Conservation (phyloP, 2,888 invertebrate species). For the Ochropleura plecta region DNA sequence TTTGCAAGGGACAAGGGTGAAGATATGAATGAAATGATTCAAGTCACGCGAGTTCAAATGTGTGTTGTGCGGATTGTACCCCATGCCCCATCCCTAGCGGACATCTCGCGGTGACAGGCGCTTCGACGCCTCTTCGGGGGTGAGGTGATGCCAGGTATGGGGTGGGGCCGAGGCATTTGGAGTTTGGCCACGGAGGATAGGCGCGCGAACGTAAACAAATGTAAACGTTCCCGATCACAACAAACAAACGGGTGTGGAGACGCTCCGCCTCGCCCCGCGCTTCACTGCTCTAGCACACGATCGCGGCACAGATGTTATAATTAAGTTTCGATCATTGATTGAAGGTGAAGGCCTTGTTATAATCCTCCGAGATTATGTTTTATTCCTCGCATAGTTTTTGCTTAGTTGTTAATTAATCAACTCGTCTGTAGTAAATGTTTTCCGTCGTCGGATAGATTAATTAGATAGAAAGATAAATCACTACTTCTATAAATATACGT, state of each 20-base stretch:
- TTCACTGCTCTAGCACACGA: slow-evolving; percentile 15
- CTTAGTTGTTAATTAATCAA: slow-evolving; percentile 46
- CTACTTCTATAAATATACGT: slow-evolving; percentile 30
- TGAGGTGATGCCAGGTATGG: slow-evolving; percentile 32
- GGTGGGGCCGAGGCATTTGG: slow-evolving; percentile 64
- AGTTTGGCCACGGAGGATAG: slow-evolving; percentile 71
- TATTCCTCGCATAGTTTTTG: slow-evolving; percentile 47
- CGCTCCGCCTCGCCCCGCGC: slow-evolving; percentile 27
- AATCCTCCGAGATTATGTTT: slow-evolving; percentile 37
- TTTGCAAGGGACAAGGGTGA: slow-evolving; percentile 46
- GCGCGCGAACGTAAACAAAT: slow-evolving; percentile 72
- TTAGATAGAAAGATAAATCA: slow-evolving; percentile 55
- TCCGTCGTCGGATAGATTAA: slow-evolving; percentile 48
- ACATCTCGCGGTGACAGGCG: slow-evolving; percentile 66
- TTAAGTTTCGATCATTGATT: slow-evolving; percentile 39
- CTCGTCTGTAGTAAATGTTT: slow-evolving; percentile 42
- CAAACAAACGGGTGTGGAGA: slow-evolving; percentile 66
- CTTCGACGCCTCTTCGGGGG: slow-evolving; percentile 48
- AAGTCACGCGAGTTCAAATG: slow-evolving; percentile 64
- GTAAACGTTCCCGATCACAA: slow-evolving; percentile 71
- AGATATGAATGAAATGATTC: slow-evolving; percentile 57
- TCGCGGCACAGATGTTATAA: slow-evolving; percentile 40
- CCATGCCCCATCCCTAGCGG: slow-evolving; percentile 65
- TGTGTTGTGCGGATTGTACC: slow-evolving; percentile 57
- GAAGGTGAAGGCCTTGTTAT: slow-evolving; percentile 33